Evolutionary conservation across 2,797 vertebrate genomes (phyloP).

Genomic region (Aeoliscus strigatus): DNA sequence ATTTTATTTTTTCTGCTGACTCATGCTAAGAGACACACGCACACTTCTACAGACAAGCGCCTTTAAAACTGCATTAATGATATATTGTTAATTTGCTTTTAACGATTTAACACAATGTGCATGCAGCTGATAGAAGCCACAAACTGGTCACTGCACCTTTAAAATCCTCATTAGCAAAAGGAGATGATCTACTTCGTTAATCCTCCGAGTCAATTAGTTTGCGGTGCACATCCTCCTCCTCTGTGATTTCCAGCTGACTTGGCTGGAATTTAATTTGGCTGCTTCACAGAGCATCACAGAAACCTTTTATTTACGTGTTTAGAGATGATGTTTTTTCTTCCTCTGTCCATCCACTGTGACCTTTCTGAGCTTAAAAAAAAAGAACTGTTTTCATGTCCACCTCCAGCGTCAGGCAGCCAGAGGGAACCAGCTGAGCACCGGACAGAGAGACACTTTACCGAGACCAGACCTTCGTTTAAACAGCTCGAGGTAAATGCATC

Average conservation of each 20-base stretch:
- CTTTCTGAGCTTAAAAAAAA: conserved; percentile 13
- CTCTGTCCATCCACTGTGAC: conserved; percentile 11
- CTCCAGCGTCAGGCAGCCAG: conserved; percentile 1
- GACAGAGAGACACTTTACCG: not conserved
- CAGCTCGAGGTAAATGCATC: conserved; percentile 28
- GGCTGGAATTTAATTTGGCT: conserved; percentile 21
- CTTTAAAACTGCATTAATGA: no score
- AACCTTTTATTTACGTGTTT: conserved; percentile 9
- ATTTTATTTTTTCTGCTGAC: no score
- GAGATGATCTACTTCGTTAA: conserved; percentile 59
- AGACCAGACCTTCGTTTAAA: conserved; percentile 5
- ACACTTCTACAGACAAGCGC: no score
- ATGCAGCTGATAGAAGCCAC: not conserved
- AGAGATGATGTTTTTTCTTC: not conserved
- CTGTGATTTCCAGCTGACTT: conserved; percentile 33
- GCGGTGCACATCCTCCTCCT: conserved; percentile 23
- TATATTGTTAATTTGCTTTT: no score
- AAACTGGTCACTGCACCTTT: conserved; percentile 35
- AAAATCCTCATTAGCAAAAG: conserved; percentile 50
- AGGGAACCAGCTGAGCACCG: conserved; percentile 14
- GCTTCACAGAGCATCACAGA: conserved; percentile 9
- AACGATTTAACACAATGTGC: no score
- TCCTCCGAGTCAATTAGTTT: conserved; percentile 35
- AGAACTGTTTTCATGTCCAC: conserved; percentile 3
- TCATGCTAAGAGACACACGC: no score